A percentile compares a stretch with the other conserved stretches of the same genome.
phyloP scores from a whole-genome alignment of 2,888 invertebrate genomes.

The Ametastegia equiseti region DNA sequence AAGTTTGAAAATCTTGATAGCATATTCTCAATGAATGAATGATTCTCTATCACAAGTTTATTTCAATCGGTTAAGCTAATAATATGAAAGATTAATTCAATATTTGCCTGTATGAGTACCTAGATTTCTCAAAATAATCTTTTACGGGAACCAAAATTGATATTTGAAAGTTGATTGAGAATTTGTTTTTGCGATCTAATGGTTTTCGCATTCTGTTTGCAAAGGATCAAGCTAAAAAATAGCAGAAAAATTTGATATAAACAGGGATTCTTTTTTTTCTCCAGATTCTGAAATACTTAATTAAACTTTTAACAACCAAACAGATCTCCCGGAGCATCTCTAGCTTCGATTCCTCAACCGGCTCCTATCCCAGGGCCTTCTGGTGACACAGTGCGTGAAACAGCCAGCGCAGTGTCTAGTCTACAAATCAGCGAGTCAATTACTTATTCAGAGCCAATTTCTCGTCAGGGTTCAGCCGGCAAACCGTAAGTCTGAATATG shows the following conservation, averaged over 20 bases:
- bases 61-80: no score
- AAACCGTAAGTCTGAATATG: slow-evolving; percentile 49
- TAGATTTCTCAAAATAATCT: no score
- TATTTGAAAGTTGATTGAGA: no score
- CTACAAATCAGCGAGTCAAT: background rate
- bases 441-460: slow-evolving; percentile 48
- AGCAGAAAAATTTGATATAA: background rate
- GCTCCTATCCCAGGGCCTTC: background rate
- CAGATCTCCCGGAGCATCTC: background rate
- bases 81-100: no score
- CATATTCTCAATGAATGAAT: no score
- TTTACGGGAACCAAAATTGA: no score
- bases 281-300: background rate
- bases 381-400: background rate
- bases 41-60: no score
- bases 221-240: background rate
- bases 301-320: background rate
- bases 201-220: no score
- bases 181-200: no score
- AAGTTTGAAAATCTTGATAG: no score
- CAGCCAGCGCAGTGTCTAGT: background rate
- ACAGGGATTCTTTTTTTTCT: background rate
- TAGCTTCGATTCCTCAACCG: background rate
- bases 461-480: slow-evolving; percentile 47
- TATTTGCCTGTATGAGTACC: no score